phyloP scores from a whole-genome alignment of 1,140 invertebrate genomes.

The Bombus waltoni region DNA sequence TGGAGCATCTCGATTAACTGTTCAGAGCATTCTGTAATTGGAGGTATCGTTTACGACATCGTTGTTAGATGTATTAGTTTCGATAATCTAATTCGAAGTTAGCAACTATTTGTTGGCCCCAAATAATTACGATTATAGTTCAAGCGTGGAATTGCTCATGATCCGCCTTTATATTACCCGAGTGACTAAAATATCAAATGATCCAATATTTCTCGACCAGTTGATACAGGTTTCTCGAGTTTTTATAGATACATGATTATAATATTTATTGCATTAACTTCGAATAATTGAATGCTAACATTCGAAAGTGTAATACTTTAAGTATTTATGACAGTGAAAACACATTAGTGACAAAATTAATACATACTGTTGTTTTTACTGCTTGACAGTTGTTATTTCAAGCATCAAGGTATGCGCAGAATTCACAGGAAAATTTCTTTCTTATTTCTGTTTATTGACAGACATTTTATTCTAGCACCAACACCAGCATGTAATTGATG shows the following conservation, averaged over 20 bases:
- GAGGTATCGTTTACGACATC: not conserved
- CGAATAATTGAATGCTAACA: not conserved
- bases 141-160: not conserved
- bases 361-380: not conserved
- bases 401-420: too few species aligned
- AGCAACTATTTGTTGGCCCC: not conserved
- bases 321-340: not conserved
- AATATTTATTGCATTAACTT: not conserved
- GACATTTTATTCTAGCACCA: too few species aligned
- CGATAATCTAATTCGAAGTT: not conserved
- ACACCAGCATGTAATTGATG: too few species aligned
- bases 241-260: not conserved
- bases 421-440: too few species aligned
- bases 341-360: not conserved
- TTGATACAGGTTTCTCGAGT: not conserved
- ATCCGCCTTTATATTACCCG: not conserved
- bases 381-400: too few species aligned
- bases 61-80: not conserved
- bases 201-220: not conserved
- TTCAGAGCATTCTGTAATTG: not conserved
- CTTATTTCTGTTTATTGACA: too few species aligned
- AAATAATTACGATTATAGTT: not conserved
- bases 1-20: not conserved
- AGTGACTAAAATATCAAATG: not conserved
- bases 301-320: not conserved